These are phyloP conservation scores for Suncus etruscus DNA, from an alignment of 2,113 vertebrate species.

Conservation along the genomic window DNA sequence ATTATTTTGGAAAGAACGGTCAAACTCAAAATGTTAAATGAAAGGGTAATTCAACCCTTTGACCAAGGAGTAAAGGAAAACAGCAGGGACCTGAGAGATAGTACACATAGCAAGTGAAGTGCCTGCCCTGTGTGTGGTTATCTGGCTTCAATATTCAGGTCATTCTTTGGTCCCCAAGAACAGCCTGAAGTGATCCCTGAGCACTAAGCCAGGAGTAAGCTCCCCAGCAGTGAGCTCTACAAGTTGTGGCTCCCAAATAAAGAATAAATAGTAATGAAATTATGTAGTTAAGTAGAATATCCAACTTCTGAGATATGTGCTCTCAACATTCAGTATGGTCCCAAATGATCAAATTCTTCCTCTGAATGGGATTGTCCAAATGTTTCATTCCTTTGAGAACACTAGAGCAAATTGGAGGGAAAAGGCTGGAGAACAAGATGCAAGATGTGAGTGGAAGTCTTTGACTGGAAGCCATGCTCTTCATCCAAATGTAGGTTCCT, in stretches of 20 bases:
- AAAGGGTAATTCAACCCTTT: constrained; percentile 81
- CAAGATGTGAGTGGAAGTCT: neutral
- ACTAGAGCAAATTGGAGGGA: neutral
- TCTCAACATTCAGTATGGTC: neutral
- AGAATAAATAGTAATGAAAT: constrained; percentile 63
- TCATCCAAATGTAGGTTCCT: neutral
- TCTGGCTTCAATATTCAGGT: no score
- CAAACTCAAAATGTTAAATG: constrained; percentile 74
- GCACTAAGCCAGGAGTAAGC: no score
- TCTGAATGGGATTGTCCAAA: neutral
- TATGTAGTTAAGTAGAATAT: neutral
- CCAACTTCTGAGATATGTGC: neutral
- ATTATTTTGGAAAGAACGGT: constrained; percentile 71
- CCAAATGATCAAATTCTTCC: neutral
- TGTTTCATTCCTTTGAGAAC: neutral
- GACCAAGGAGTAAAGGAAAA: constrained; percentile 48
- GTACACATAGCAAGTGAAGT: no score
- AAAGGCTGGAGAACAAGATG: neutral
- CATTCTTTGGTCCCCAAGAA: no score
- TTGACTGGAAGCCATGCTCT: neutral
- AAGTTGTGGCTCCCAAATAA: no score
- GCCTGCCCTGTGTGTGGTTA: no score
- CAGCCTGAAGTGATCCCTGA: no score
- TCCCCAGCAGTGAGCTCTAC: no score
- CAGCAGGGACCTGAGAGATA: no score